Conservation (phyloP, 2,113 vertebrate genomes). For the Cyrtonyx montezumae region DNA sequence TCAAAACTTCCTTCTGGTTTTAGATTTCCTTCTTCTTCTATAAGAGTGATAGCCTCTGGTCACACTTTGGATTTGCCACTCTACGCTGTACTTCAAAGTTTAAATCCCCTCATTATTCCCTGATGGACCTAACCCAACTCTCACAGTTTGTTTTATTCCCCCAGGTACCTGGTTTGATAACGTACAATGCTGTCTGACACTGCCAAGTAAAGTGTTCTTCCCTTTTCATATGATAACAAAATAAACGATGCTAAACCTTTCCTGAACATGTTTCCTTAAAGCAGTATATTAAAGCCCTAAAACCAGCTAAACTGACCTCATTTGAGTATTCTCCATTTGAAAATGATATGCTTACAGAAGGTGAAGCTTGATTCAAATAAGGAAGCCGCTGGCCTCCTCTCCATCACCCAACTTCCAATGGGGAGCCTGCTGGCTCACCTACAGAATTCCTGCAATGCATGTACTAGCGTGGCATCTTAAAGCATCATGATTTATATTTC, state of each 20-base stretch:
- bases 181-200: not conserved
- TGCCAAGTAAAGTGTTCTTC: not conserved
- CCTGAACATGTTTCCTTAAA: not conserved
- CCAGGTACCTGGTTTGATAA: not conserved
- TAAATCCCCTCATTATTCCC: not conserved
- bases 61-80: not conserved
- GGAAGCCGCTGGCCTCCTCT: not conserved
- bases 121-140: not conserved
- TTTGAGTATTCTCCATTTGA: not conserved
- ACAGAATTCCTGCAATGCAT: not conserved
- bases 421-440: not conserved
- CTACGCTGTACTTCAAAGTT: not conserved
- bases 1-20: not conserved
- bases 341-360: not conserved
- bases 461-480: not conserved
- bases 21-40: not conserved
- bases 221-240: not conserved
- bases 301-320: constrained; percentile 5
- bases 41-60: not conserved
- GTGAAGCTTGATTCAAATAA: not conserved
- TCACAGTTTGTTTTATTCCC: not conserved
- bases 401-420: not conserved
- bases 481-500: not conserved
- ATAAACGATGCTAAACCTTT: not conserved
- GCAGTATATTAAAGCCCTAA: not conserved